Percentiles rank a stretch among this genome's conserved stretches.
These are phyloP conservation scores for Priocnemis perturbator DNA, from an alignment of 2,888 invertebrate genomes.

Conservation along the genomic window DNA sequence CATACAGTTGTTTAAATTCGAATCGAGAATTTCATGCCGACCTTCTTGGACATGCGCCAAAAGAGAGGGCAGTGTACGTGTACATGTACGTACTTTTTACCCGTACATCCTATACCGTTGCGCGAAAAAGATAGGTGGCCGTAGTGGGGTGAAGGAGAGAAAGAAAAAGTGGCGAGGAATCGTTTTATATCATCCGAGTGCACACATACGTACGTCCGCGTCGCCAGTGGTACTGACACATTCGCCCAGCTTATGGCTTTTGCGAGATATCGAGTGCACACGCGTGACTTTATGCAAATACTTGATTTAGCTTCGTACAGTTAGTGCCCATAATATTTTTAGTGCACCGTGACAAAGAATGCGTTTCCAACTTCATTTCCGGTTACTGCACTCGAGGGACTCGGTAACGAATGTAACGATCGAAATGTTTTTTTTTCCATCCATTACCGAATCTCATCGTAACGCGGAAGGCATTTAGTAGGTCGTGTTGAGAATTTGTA, in stretches of 20 bases:
- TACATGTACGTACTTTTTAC: constrained; percentile 4
- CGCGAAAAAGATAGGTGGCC: too few species aligned
- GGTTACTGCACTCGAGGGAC: too few species aligned
- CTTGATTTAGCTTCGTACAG: background rate
- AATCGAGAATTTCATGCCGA: constrained; percentile 48
- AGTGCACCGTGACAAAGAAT: background rate
- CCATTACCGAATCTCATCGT: too few species aligned
- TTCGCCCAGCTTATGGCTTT: background rate
- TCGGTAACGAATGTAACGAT: too few species aligned
- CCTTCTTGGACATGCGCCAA: constrained; percentile 52
- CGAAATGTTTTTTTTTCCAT: too few species aligned
- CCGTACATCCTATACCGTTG: too few species aligned
- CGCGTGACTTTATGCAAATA: background rate
- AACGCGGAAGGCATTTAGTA: too few species aligned
- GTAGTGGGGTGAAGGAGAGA: too few species aligned
- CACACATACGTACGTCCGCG: background rate
- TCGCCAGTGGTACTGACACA: background rate
- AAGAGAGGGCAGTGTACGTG: constrained; percentile 41
- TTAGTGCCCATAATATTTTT: constrained; percentile 6
- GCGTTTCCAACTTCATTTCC: too few species aligned
- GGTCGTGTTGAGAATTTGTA: too few species aligned
- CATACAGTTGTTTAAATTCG: constrained; percentile 50
- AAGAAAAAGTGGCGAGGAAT: background rate
- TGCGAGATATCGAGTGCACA: background rate
- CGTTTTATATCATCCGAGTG: constrained; percentile 10